These are phyloP conservation scores for Poecilia velifera DNA, from an alignment of 2,797 vertebrate species.

Conservation along the genomic window DNA sequence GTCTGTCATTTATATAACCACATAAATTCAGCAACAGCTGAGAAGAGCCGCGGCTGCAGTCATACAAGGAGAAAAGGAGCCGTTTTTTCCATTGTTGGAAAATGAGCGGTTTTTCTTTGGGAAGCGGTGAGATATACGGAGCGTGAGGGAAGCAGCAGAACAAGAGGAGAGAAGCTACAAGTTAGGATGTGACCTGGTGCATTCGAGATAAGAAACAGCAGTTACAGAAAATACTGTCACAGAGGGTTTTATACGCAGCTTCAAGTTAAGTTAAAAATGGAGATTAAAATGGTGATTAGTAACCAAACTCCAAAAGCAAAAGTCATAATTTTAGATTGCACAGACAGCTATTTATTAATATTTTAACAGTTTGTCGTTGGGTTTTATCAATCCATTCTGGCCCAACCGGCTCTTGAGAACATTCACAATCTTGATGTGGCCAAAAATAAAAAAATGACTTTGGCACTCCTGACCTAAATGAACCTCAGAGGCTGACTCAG, in stretches of 20 bases:
- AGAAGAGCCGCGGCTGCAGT: conserved; percentile 38
- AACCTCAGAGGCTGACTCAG: too few species aligned
- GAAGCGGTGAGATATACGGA: neutral
- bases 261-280: neutral
- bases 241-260: neutral
- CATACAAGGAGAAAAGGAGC: conserved; percentile 27
- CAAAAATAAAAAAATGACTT: too few species aligned
- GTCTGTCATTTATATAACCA: conserved; percentile 67
- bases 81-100: conserved; percentile 30
- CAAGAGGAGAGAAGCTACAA: conserved; percentile 14
- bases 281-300: neutral
- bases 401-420: too few species aligned
- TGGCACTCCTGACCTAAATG: too few species aligned
- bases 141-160: conserved; percentile 16
- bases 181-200: conserved; percentile 6
- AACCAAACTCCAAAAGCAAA: neutral
- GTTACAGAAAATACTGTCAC: neutral
- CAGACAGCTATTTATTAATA: too few species aligned
- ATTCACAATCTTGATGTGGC: too few species aligned
- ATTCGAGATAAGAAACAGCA: neutral
- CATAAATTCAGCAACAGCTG: conserved; percentile 61
- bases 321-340: neutral
- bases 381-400: too few species aligned
- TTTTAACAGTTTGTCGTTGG: too few species aligned
- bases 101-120: conserved; percentile 27